Conservation (phyloP, 2,113 vertebrate genomes). For the Trogon surrucura region DNA sequence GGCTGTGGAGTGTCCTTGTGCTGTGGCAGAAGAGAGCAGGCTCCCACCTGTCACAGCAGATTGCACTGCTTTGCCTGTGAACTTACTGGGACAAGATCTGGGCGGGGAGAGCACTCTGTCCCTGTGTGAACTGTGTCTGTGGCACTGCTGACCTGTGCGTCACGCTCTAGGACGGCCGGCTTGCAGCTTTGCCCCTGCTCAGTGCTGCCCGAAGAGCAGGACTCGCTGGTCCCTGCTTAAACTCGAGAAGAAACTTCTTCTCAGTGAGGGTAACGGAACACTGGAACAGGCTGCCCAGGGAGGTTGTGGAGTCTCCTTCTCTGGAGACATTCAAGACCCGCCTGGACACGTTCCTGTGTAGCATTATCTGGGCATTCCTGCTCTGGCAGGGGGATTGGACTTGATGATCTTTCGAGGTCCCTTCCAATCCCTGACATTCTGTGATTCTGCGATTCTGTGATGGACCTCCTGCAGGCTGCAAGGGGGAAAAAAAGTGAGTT, state of each 20-base stretch:
- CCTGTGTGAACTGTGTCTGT: neutral
- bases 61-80: neutral
- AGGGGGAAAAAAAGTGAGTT: neutral
- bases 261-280: too few species aligned
- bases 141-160: neutral
- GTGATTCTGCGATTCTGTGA: too few species aligned
- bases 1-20: neutral
- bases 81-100: neutral
- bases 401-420: too few species aligned
- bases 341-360: too few species aligned
- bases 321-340: too few species aligned
- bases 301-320: too few species aligned
- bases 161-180: fast-evolving
- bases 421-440: too few species aligned
- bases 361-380: too few species aligned
- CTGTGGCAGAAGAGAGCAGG: neutral
- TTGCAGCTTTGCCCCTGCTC: neutral
- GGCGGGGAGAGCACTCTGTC: neutral
- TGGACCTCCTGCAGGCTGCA: neutral
- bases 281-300: too few species aligned
- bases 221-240: fast-evolving
- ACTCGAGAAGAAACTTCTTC: too few species aligned
- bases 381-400: too few species aligned
- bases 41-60: neutral
- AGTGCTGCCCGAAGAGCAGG: neutral